Evolutionary conservation across 1,140 invertebrate species (phyloP), one percentile per base, ranked within the genome.

Genomic region (Caerostris extrusa): DNA sequence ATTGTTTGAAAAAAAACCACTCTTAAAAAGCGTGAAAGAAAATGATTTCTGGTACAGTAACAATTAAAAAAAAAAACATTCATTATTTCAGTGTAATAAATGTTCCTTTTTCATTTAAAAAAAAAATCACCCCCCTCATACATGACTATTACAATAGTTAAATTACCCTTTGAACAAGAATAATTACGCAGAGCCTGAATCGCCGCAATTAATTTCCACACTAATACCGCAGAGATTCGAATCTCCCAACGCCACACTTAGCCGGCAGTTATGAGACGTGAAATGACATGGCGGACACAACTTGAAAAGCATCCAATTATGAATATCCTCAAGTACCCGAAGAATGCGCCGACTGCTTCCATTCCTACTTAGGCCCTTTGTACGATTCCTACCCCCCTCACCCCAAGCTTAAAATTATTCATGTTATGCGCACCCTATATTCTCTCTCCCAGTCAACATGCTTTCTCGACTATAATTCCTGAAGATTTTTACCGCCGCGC

Each of bases 291-390:
- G 83, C 10, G n/a, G 5, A 1, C 57, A 64, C n/a, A 61, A 64
- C 86, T 88, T 88, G 86, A 56, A 67, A 19, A 19, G n/a, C n/a
- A 14, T 86, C 83, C 83, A 86, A 86, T 86, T 86, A 86, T 58
- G 7, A 81, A 12, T 58, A 12, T 85, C 82, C 82, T 58, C 14
- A 56, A 85, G 82, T 85, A 19, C 53, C 82, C 53, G 12, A 19
- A 6, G 34, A n/a, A 34, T 34, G 34, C 34, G 0, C 34, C 34
- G 34, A 34, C 71, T 53, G 17, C n/a, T 53, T 53, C 50, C 77
- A n/a, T n/a, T n/a, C n/a, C n/a, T n/a, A n/a, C n/a, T n/a, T n/a
- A n/a, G n/a, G n/a, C n/a, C n/a, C n/a, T n/a, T n/a, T n/a, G n/a
- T n/a, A n/a, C n/a, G n/a, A n/a, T n/a, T n/a, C 61, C n/a, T 17